Evolutionary conservation across 2,888 invertebrate species (phyloP), one percentile per base, ranked within the genome.

Genomic region (Pandemis cinnamomeana): DNA sequence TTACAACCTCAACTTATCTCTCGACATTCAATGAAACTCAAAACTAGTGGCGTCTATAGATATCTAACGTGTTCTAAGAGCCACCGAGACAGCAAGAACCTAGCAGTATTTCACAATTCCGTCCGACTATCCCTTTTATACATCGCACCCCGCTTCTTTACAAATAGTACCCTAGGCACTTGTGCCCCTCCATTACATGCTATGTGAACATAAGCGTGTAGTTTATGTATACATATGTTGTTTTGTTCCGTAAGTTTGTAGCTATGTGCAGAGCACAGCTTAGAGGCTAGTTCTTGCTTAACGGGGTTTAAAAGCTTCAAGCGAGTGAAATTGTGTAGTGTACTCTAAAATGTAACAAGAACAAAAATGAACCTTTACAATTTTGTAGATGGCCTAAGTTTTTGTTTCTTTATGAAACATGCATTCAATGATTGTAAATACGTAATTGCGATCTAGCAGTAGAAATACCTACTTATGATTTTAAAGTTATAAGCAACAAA

Each of bases 81-180:
- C 7, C 44, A 44, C 44, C 44, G 44, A 44, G 7, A 44, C 44
- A 44, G 44, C 44, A 10, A 44, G 7, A 44, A 11, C 11, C 11
- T 11, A 10, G 46, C 5, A 46, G 7, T 42, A 42, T 41, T 42
- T 42, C 62, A 10, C 42, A 51, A 64, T 55, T 61, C 15, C 7
- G 55, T 15, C n/a, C 5, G 42, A 66, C 66, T 66, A 60, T 70
- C 70, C 73, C 60, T 64, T 64, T 69, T 69, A 64, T 64, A 55
- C 69, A 51, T 53, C 60, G 58, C 73, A 69, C 69, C 69, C 69
- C 53, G 53, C 41, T 63, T 63, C 67, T 64, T 69, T 70, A 73
- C 73, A 73, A 73, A 70, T 66, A 73, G 73, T 66, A 73, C 70
- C 73, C 70, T 51, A 61, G 73, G 66, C 70, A 73, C 70, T 73